These are phyloP conservation scores for Rallus crepitans DNA, from an alignment of 2,797 vertebrate genomes.

Conservation along the genomic window DNA sequence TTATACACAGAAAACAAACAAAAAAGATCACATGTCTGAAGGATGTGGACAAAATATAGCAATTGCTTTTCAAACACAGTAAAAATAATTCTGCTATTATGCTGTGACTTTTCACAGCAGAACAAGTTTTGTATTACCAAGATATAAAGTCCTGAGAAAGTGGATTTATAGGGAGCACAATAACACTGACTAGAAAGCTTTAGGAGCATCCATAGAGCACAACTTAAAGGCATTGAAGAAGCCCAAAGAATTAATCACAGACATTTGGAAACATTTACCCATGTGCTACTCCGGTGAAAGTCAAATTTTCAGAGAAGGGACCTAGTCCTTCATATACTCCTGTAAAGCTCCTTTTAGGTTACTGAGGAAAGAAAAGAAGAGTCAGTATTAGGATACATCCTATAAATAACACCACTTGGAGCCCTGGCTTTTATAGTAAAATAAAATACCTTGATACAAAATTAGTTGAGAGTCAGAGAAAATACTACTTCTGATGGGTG, in stretches of 20 bases:
- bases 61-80: background rate
- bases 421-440: background rate
- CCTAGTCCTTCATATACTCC: background rate
- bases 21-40: background rate
- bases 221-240: background rate
- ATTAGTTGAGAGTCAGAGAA: conserved; percentile 11
- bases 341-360: background rate
- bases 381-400: background rate
- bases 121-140: background rate
- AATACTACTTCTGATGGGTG: background rate
- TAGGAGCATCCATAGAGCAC: background rate
- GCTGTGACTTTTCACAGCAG: conserved; percentile 7
- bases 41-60: background rate
- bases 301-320: background rate
- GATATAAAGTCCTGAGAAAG: background rate
- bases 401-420: conserved; percentile 2
- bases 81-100: background rate
- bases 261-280: background rate
- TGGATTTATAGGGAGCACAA: background rate
- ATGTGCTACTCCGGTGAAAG: background rate
- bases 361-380: background rate
- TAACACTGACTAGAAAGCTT: conserved; percentile 25
- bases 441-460: conserved; percentile 17
- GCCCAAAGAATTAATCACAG: background rate
- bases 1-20: background rate